These are phyloP conservation scores for Hapalemur alaotrensis DNA, from an alignment of 2,797 vertebrate genomes.

Conservation along the genomic window DNA sequence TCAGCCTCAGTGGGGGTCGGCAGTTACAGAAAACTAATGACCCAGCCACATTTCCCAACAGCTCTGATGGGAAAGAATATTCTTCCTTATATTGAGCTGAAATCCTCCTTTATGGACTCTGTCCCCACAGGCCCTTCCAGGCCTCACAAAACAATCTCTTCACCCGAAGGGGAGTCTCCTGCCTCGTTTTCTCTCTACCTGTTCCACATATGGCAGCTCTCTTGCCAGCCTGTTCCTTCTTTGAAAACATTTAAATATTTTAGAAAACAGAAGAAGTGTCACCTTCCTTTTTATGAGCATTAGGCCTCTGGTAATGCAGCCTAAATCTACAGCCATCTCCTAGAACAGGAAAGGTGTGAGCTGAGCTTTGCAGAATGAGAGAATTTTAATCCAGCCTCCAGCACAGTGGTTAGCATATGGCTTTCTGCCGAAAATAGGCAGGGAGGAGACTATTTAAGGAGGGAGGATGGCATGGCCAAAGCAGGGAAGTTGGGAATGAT, in stretches of 20 bases:
- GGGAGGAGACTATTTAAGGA: background rate
- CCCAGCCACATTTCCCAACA: background rate
- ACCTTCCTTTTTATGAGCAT: background rate
- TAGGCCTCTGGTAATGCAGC: background rate
- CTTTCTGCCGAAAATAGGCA: background rate
- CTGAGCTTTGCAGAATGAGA: background rate
- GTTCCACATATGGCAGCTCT: background rate
- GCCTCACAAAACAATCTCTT: background rate
- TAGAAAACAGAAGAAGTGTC: background rate
- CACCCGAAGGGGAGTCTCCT: background rate
- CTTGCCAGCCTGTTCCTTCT: background rate
- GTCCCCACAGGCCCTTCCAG: background rate
- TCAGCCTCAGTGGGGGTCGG: background rate
- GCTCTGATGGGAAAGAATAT: background rate
- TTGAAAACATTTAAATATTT: background rate
- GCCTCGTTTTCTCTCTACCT: background rate
- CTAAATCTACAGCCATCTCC: background rate
- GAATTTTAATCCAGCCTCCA: background rate
- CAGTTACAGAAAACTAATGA: background rate
- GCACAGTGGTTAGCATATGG: background rate
- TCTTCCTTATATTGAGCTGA: background rate
- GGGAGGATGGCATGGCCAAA: background rate
- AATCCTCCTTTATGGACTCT: background rate
- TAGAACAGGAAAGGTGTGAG: background rate
- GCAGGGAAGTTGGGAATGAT: fast-evolving